Conservation (phyloP, 2,113 vertebrate genomes). For the Beaufortia kweichowensis region DNA sequence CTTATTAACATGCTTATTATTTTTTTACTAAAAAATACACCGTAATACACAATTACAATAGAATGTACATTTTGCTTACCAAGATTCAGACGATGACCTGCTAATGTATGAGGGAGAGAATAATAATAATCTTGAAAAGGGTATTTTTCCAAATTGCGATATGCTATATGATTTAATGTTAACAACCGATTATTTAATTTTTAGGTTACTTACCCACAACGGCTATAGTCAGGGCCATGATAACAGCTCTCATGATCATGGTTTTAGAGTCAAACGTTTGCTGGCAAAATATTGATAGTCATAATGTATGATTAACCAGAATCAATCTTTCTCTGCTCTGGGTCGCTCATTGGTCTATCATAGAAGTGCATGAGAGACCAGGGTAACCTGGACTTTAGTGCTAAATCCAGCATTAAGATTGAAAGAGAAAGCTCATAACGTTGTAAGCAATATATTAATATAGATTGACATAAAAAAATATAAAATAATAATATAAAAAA, state of each 20-base stretch:
- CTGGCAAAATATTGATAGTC: slow-evolving; percentile 35
- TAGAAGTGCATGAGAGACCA: slow-evolving; percentile 3
- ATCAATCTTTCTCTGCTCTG: not conserved
- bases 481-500: too few relatives aligned
- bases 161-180: not conserved
- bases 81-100: slow-evolving; percentile 55
- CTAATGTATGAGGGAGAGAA: slow-evolving; percentile 34
- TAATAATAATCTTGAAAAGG: not conserved
- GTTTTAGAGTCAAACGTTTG: slow-evolving; percentile 55
- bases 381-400: slow-evolving; percentile 8
- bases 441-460: not conserved
- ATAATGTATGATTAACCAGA: slow-evolving; percentile 44
- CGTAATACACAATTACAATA: not conserved
- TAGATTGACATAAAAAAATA: too few relatives aligned
- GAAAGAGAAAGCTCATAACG: not conserved
- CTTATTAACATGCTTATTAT: too few relatives aligned
- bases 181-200: not conserved
- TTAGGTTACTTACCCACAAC: slow-evolving; percentile 77
- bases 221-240: slow-evolving; percentile 75
- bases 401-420: not conserved
- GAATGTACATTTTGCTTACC: slow-evolving; percentile 37
- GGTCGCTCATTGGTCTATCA: not conserved
- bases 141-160: not conserved
- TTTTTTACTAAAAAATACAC: too few relatives aligned
- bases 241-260: slow-evolving; percentile 77